Percentiles rank a stretch among this genome's conserved stretches.
phyloP scores from a whole-genome alignment of 2,113 vertebrate species.

The Pelecanus crispus region DNA sequence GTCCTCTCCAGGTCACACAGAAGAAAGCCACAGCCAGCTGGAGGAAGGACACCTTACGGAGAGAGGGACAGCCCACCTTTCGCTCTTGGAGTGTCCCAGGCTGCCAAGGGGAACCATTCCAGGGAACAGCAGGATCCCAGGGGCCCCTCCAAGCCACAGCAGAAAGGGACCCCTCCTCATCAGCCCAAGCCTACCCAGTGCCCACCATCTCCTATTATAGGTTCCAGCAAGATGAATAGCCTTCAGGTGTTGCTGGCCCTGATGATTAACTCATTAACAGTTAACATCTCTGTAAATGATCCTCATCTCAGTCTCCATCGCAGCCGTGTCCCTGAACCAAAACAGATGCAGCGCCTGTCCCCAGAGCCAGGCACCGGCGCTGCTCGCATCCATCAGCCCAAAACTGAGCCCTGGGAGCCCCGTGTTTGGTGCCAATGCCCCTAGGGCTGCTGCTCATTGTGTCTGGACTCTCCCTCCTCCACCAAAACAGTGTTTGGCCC shows the following conservation, averaged over 20 bases:
- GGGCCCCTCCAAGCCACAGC: fast-evolving
- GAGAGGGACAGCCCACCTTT: not conserved
- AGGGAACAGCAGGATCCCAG: not conserved
- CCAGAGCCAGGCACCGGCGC: not conserved
- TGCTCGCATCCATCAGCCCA: not conserved
- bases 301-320: not conserved
- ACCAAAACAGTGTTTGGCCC: not conserved
- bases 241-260: not conserved
- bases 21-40: not conserved
- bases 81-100: not conserved
- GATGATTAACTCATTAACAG: not conserved
- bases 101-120: not conserved
- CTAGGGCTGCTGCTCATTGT: not conserved
- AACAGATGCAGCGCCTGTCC: fast-evolving
- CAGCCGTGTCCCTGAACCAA: not conserved
- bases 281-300: not conserved
- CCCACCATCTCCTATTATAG: not conserved
- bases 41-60: not conserved
- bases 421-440: fast-evolving
- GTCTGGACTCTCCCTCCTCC: not conserved
- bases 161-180: fast-evolving
- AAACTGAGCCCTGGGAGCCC: not conserved
- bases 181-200: fast-evolving
- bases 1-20: not conserved
- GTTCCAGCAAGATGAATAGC: not conserved